Base-by-base conservation (phyloP, 2,113 vertebrate genomes). In the Pterocles orientalis region DNA sequence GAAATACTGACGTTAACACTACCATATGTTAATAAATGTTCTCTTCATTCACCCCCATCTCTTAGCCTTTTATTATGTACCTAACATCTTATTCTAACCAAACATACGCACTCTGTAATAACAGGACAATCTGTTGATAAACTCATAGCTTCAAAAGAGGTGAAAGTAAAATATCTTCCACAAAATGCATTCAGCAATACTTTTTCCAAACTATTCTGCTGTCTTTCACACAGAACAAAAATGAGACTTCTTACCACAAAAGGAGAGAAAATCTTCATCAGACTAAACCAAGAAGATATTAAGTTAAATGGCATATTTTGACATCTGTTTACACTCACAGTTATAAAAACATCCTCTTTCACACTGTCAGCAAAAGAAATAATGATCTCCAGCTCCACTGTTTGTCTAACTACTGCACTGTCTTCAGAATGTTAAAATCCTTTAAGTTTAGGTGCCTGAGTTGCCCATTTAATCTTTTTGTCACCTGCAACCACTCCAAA, bases 261-360 rank as follows among this genome's bases (percentile, higher is more conserved):
- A 69, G 25, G 39, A 69, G 76, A 92, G 9, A n/a, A 14, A 62
- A 33, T 80, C 58, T 65, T 82, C 29, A 20, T 45, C 60, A 81
- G 36, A 82, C 56, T 28, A 68, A 57, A 48, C 9, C 33, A 53
- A 81, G 34, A 81, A 20, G 45, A 33, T 39, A 18, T 2, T 29
- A 73, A 60, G 20, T 56, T 75, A 66, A 92, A 76, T 71, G 75
- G 61, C 47, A 16, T 64, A 60, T 90, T 92, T 68, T 88, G 82
- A 82, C 86, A 90, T 68, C 82, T 94, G 53, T 82, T 94, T 89
- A 85, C 29, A 36, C 41, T 62, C 82, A 71, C 31, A 76, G 75
- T 79, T 85, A 68, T 10, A 92, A 85, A 90, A 92, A 82, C 0
- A 5, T 58, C 70, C 79, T 79, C 65, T 60, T 60, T 58, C 51